Conservation (phyloP, 2,888 invertebrate genomes). For the Hartigia nigra region DNA sequence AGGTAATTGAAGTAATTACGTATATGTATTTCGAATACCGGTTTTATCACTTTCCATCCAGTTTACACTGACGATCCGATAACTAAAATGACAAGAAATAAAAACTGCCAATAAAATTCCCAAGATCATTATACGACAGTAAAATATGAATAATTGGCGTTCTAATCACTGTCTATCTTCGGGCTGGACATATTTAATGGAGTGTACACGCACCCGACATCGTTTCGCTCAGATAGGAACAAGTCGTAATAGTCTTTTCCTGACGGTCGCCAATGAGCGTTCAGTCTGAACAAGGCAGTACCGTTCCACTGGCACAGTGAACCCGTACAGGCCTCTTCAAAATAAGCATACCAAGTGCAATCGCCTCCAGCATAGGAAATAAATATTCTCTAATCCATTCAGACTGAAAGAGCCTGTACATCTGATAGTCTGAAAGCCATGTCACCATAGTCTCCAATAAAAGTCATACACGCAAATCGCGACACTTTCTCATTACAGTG, state of each 20-base stretch:
- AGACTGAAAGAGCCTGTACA: neutral
- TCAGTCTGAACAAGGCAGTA: neutral
- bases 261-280: neutral
- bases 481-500: neutral
- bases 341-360: neutral
- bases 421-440: neutral
- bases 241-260: neutral
- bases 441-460: neutral
- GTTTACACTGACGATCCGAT: neutral
- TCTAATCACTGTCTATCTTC: neutral
- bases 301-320: constrained; percentile 33
- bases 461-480: neutral
- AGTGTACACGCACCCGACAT: neutral
- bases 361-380: neutral
- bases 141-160: neutral
- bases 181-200: neutral
- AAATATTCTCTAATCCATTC: neutral
- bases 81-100: neutral
- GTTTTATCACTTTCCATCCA: neutral
- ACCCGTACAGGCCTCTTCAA: neutral
- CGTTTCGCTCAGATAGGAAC: neutral
- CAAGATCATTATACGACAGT: neutral
- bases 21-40: neutral
- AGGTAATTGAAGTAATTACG: neutral
- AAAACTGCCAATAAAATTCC: neutral